Evolutionary conservation across 1,140 invertebrate species (phyloP), one percentile per base, ranked within the genome.

Genomic region (Notospermus geniculatus): DNA sequence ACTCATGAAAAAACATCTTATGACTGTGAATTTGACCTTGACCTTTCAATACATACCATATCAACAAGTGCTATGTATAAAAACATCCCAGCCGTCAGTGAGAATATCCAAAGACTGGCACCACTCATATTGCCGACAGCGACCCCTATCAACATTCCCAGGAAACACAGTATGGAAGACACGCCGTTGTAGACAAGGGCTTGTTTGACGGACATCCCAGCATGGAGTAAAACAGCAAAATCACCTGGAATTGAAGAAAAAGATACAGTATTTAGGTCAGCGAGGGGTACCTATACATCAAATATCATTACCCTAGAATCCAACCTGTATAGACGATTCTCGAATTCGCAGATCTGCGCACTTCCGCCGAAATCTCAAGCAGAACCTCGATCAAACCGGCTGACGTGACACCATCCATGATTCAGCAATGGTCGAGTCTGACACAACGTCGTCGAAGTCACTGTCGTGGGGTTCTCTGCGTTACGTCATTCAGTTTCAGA

Each of bases 51-150:
- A 62, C 71, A 71, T 66, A 96, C 92, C 92, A 97, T 93, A 79
- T 96, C 93, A 32, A 96, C 93, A 61, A 97, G 85, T 28, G 92
- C 92, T 72, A 97, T 93, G 80, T 97, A 96, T 36, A 97, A 86
- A 83, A 97, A 97, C 83, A 92, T 93, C 60, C 94, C 94, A 39
- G 91, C 93, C 15, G 92, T 91, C 25, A 85, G 86, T 9, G 91
- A 88, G 85, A 95, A 96, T 65, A 96, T 87, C 93, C 93, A 96
- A 53, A 88, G 84, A 17, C 88, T 91, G 30, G 89, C 88, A 27
- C 85, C 80, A 25, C 88, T 87, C 19, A 90, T 87, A 68, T 90
- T 88, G 0, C 93, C 92, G 50, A 92, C 82, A 46, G 87, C 77
- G 58, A 95, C 86, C 22, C 92, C 91, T 68, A 92, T 85, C 54